Evolutionary conservation across 2,113 vertebrate species (phyloP).

Genomic region (Leucosticte australis): DNA sequence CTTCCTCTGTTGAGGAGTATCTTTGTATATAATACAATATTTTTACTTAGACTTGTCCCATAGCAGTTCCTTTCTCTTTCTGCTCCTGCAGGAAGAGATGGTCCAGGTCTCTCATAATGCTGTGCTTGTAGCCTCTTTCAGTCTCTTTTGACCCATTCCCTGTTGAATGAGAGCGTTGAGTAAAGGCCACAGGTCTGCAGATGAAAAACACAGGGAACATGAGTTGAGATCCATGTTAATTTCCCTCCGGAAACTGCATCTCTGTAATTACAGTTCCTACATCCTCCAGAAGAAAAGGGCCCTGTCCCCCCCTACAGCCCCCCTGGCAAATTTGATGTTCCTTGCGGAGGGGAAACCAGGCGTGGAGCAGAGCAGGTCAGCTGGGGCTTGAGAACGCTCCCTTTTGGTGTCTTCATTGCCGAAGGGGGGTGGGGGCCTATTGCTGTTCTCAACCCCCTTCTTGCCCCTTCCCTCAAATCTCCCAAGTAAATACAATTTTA

Average conservation of each 20-base stretch:
- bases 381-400: slow-evolving; percentile 67
- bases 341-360: slow-evolving; percentile 29
- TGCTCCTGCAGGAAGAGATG: neutral
- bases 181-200: slow-evolving; percentile 22
- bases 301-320: neutral
- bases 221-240: slow-evolving; percentile 43
- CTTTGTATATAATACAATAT: neutral
- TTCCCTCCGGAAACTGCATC: slow-evolving; percentile 34
- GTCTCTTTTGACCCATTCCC: neutral
- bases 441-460: neutral
- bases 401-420: neutral
- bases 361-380: slow-evolving; percentile 37
- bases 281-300: slow-evolving; percentile 56
- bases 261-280: slow-evolving; percentile 54
- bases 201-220: slow-evolving; percentile 12
- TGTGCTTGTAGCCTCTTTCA: neutral
- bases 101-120: neutral
- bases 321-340: slow-evolving; percentile 30
- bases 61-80: neutral
- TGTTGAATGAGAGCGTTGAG: neutral
- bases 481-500: slow-evolving; percentile 63
- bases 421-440: neutral
- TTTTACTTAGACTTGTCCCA: neutral
- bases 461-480: neutral
- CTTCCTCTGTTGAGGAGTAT: neutral